Conservation (phyloP, 2,113 vertebrate genomes). For the Tachuris rubrigastra region DNA sequence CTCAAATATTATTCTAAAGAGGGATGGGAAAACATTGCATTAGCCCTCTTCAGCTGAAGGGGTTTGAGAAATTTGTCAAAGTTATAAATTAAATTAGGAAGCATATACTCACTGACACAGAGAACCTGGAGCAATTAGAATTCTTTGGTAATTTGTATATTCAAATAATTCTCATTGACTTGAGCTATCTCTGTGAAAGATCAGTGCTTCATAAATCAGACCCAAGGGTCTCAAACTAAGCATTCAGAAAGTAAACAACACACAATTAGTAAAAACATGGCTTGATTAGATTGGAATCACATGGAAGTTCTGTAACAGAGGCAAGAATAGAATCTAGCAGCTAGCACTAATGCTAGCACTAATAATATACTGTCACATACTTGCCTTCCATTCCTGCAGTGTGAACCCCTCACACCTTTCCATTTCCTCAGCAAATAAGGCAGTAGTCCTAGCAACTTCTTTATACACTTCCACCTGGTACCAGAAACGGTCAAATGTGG, state of each 20-base stretch:
- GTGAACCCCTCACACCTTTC: fast-evolving
- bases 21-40: not conserved
- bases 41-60: not conserved
- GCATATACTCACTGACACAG: not conserved
- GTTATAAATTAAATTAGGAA: not conserved
- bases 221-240: constrained; percentile 15
- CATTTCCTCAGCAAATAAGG: not conserved
- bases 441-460: not conserved
- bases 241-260: constrained; percentile 16
- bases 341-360: not conserved
- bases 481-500: not conserved
- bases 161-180: not conserved
- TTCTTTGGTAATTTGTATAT: not conserved
- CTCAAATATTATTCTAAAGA: not conserved
- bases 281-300: constrained; percentile 14
- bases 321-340: not conserved
- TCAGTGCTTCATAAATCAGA: constrained; percentile 22
- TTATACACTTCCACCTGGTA: not conserved
- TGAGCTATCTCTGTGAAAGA: not conserved
- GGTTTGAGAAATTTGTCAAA: not conserved
- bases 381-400: not conserved
- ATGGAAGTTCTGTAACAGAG: not conserved
- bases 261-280: not conserved
- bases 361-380: not conserved
- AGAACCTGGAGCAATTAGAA: not conserved